These are phyloP conservation scores for Orthosia gracilis DNA, from an alignment of 2,888 invertebrate genomes.

Conservation along the genomic window DNA sequence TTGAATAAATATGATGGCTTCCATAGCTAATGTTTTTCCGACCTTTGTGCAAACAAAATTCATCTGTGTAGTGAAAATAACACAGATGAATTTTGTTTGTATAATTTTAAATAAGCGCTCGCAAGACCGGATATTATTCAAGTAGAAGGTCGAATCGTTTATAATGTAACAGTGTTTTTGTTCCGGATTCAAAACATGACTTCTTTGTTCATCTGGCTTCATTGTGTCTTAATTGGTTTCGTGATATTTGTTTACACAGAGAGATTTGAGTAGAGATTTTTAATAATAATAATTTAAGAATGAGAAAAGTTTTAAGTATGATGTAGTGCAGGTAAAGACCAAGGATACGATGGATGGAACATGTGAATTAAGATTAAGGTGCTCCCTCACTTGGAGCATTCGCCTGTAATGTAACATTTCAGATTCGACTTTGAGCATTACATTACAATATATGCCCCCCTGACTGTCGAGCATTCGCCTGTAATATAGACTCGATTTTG, in stretches of 20 bases:
- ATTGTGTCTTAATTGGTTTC: not conserved
- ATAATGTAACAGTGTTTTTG: conserved; percentile 19
- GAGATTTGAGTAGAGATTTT: not conserved
- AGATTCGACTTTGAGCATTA: no score
- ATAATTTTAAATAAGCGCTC: conserved; percentile 2
- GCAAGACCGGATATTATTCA: conserved; percentile 12
- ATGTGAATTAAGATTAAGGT: no score
- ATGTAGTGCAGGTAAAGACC: not conserved
- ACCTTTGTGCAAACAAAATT: no score
- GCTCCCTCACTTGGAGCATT: no score
- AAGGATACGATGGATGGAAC: not conserved
- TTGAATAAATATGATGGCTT: not conserved
- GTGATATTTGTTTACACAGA: not conserved
- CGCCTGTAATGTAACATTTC: no score
- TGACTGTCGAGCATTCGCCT: no score
- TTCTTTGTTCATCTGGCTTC: conserved; percentile 25
- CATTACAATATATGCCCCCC: no score
- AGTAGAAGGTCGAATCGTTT: conserved; percentile 24
- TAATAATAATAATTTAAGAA: not conserved
- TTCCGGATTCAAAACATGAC: conserved; percentile 35
- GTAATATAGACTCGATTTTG: no score
- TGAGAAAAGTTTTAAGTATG: not conserved
- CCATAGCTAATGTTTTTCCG: no score
- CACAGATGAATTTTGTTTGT: conserved; percentile 15
- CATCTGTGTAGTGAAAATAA: not conserved